Base-by-base conservation (phyloP, 2,797 vertebrate species). In the Schizopygopsis malacanthus region DNA sequence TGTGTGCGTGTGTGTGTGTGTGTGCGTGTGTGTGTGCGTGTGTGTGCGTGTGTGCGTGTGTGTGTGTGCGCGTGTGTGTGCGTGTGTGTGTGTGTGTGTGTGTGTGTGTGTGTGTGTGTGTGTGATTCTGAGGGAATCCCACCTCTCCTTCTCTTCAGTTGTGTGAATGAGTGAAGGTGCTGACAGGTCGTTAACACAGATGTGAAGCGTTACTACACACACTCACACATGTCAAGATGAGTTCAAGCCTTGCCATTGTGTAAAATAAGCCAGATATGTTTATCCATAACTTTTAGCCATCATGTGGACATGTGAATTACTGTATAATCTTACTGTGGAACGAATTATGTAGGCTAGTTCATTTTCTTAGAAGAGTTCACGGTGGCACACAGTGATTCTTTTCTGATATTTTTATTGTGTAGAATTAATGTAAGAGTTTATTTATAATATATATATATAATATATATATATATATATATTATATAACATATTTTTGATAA, bases 141-240 rank as follows among this genome's bases (percentile, higher is more conserved):
- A n/a, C 41, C 15, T 84, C 61, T 56, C 4, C 0, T 43, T 85
- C 47, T 43, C 43, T 28, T 37, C 16, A 41, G 43, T 25, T 79
- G 28, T 83, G 11, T 77, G 4, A 5, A 4, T 78, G 20, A n/a
- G 72, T 43, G 47, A 52, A 52, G 43, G 45, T 47, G 37, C 43
- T 41, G 45, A 81, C 76, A 25, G 54, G 54, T 78, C 22, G 8
- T 79, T 79, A 61, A 61, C 54, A 43, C 52, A 16, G 12, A 41
- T 20, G 6, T 9, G 7, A 54, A 45, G 22, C 1, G 18, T 70
- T 54, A 59, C 33, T 54, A 41, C 76, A 41, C 50, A 39, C 33
- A 1, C 6, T 41, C 54, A 59, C 33, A 59, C 75, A n/a, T 39
- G 76, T 61, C 52, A 43, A 25, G 54, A 41, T 11, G 54, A 5